phyloP scores from a whole-genome alignment of 1,140 invertebrate genomes.

The Hydropsyche tenuis region DNA sequence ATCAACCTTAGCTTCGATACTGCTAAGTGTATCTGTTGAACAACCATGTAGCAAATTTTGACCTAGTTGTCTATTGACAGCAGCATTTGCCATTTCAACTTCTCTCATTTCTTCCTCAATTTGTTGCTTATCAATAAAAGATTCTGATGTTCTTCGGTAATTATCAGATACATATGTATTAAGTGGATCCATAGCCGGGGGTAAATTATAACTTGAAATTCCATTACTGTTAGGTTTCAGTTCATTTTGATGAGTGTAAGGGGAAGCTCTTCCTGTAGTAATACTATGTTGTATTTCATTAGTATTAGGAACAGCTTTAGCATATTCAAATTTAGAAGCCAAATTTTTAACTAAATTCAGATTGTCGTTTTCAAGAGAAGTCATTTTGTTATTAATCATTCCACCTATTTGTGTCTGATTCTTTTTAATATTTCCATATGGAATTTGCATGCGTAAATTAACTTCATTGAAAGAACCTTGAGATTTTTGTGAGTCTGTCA shows the following conservation, averaged over 20 bases:
- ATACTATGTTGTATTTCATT: slow-evolving; percentile 47
- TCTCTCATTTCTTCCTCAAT: slow-evolving; percentile 62
- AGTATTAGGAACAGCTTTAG: slow-evolving; percentile 53
- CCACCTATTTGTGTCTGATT: background rate
- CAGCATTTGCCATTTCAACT: slow-evolving; percentile 62
- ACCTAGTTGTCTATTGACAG: slow-evolving; percentile 60
- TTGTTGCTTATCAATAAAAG: slow-evolving; percentile 59
- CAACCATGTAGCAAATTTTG: slow-evolving; percentile 44
- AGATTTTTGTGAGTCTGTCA: slow-evolving; percentile 51
- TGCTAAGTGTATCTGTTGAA: slow-evolving; percentile 47
- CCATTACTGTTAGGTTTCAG: slow-evolving; percentile 12
- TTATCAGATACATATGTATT: slow-evolving; percentile 44
- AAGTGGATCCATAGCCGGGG: slow-evolving; percentile 3
- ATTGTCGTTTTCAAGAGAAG: slow-evolving; percentile 50
- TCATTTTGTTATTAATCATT: slow-evolving; percentile 50
- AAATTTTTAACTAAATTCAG: slow-evolving; percentile 73
- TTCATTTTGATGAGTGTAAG: slow-evolving; percentile 16
- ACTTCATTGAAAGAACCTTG: slow-evolving; percentile 30
- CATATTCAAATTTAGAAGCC: slow-evolving; percentile 82
- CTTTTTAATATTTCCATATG: slow-evolving; percentile 29
- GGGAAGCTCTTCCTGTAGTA: slow-evolving; percentile 6
- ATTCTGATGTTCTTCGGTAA: slow-evolving; percentile 56
- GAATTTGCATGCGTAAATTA: slow-evolving; percentile 18
- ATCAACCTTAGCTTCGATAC: slow-evolving; percentile 48
- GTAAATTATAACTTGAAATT: slow-evolving; percentile 6